These are phyloP conservation scores for Chromoteleia sp. DNA, from an alignment of 2,888 invertebrate genomes.

Conservation along the genomic window DNA sequence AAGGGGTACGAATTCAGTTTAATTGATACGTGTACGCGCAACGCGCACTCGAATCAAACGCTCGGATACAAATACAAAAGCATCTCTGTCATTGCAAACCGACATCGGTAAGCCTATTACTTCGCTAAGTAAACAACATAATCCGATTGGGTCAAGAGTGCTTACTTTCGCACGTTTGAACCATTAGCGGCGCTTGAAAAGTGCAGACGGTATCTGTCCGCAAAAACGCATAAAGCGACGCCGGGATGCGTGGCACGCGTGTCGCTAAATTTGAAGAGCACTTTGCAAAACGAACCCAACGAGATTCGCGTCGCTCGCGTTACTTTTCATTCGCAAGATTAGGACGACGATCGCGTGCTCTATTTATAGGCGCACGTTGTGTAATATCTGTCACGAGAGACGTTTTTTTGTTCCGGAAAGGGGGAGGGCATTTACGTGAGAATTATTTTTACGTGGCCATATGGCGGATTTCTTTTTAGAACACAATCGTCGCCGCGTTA, in stretches of 20 bases:
- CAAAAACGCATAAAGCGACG: slow-evolving; percentile 39
- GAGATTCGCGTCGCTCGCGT: slow-evolving; percentile 24
- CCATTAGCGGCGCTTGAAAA: slow-evolving; percentile 73
- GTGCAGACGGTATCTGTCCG: slow-evolving; percentile 27
- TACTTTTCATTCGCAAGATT: slow-evolving; percentile 51
- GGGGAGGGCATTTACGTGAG: slow-evolving; percentile 26
- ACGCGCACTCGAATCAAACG: slow-evolving; percentile 37
- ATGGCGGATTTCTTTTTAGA: slow-evolving; percentile 13
- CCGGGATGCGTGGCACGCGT: slow-evolving; percentile 35
- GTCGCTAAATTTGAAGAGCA: slow-evolving; percentile 55
- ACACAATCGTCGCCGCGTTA: too few species aligned
- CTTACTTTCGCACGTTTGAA: slow-evolving; percentile 82
- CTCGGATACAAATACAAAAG: slow-evolving; percentile 21
- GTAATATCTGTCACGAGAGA: slow-evolving; percentile 41
- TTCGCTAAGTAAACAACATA: slow-evolving; percentile 78
- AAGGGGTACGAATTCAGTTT: slow-evolving; percentile 23
- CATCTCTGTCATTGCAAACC: slow-evolving; percentile 57
- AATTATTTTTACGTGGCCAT: slow-evolving; percentile 37
- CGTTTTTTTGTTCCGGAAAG: slow-evolving; percentile 1
- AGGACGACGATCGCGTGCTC: slow-evolving; percentile 32
- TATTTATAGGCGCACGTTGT: slow-evolving; percentile 55
- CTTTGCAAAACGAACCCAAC: slow-evolving; percentile 32
- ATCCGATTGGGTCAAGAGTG: slow-evolving; percentile 79
- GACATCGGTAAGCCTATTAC: slow-evolving; percentile 77
- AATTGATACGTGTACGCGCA: slow-evolving; percentile 59